These are phyloP conservation scores for Pyrocephalus nanus DNA, from an alignment of 2,797 vertebrate genomes.

Conservation along the genomic window DNA sequence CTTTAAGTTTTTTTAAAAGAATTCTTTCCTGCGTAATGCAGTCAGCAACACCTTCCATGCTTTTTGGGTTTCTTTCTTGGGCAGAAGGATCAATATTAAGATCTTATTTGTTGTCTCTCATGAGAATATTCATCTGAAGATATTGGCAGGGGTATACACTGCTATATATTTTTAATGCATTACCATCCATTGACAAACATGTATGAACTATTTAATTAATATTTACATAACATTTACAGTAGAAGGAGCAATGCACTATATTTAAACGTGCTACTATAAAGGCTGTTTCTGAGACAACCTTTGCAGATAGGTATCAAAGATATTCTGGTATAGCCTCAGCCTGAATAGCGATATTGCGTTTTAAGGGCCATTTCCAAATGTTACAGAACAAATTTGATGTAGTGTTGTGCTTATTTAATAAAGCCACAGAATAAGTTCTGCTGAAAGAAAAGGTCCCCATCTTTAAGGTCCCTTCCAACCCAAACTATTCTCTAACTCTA, in stretches of 20 bases:
- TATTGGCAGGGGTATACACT: background rate
- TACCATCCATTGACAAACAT: background rate
- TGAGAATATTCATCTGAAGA: background rate
- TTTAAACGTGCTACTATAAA: background rate
- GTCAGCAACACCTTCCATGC: background rate
- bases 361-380: background rate
- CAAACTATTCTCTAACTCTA: background rate
- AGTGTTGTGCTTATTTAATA: background rate
- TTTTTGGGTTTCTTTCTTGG: background rate
- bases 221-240: background rate
- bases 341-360: background rate
- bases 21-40: background rate
- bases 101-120: background rate
- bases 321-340: background rate
- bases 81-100: background rate
- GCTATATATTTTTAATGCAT: background rate
- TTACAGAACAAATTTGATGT: background rate
- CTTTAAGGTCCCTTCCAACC: background rate
- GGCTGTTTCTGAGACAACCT: background rate
- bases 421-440: background rate
- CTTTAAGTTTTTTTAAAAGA: background rate
- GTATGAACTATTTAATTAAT: background rate
- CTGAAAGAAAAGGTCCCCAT: background rate
- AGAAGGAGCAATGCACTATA: background rate
- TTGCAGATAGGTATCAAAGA: background rate